Evolutionary conservation across 2,113 vertebrate genomes (phyloP).

Genomic region (Paramisgurnus dabryanus): DNA sequence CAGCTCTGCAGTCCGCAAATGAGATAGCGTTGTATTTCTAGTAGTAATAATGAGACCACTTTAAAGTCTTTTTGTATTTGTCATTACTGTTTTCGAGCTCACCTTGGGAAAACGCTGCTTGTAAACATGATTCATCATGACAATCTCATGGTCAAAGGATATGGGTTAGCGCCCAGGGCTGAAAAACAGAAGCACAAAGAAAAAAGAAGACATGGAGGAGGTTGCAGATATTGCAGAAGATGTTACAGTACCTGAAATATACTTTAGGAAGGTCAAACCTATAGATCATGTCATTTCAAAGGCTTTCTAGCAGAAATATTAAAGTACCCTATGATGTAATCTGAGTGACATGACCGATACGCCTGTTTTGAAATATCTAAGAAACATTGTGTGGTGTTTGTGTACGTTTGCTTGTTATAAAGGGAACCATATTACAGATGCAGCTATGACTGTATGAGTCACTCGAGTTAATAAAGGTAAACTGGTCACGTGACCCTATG

Average conservation of each 20-base stretch:
- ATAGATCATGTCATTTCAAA: background rate
- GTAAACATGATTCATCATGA: constrained; percentile 99
- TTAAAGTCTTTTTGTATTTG: too few relatives aligned
- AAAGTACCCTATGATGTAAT: background rate
- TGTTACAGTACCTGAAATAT: background rate
- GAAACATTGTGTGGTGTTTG: background rate
- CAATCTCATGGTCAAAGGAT: constrained; percentile 96
- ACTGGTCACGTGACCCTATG: constrained; percentile 41
- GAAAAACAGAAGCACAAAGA: constrained; percentile 40
- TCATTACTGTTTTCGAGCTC: constrained; percentile 47
- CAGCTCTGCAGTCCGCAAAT: too few relatives aligned
- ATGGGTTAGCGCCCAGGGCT: constrained; percentile 94
- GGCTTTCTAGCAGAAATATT: background rate
- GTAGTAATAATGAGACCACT: too few relatives aligned
- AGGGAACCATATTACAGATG: constrained; percentile 18
- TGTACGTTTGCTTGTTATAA: background rate
- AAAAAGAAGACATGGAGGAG: background rate
- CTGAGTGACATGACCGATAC: background rate
- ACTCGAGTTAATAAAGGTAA: constrained; percentile 44
- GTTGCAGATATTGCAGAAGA: background rate
- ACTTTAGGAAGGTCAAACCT: background rate
- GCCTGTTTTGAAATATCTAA: background rate
- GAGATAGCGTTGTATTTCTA: too few relatives aligned
- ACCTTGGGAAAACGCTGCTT: constrained; percentile 99
- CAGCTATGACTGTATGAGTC: constrained; percentile 53